A percentile compares a stretch with the other conserved stretches of the same genome.
These are phyloP conservation scores for Columba guinea DNA, from an alignment of 2,797 vertebrate genomes.

Conservation along the genomic window DNA sequence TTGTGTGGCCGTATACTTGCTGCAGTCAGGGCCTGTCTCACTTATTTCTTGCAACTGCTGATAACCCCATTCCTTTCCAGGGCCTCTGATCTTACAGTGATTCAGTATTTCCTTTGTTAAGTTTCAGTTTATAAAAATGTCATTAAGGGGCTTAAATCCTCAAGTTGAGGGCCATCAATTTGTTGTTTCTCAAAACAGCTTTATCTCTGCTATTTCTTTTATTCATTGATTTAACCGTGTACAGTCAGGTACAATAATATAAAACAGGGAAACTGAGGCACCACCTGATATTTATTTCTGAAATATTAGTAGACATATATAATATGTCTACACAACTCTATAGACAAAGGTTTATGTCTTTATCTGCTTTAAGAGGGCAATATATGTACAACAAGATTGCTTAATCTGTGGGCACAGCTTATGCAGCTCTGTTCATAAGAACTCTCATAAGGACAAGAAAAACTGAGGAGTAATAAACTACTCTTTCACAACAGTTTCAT, in stretches of 20 bases:
- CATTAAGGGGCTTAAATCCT: background rate
- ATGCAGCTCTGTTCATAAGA: background rate
- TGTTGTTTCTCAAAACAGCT: background rate
- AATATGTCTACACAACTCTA: background rate
- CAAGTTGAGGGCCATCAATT: background rate
- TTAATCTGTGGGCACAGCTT: background rate
- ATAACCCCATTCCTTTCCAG: background rate
- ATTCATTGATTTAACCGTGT: background rate
- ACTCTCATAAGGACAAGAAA: background rate
- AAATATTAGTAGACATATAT: background rate
- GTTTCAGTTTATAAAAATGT: background rate
- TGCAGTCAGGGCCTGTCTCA: background rate
- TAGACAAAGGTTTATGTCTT: background rate
- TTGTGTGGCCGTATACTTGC: background rate
- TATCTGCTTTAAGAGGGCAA: background rate
- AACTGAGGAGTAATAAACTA: background rate
- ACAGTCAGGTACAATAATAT: background rate
- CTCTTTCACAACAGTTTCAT: background rate
- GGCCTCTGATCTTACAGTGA: background rate
- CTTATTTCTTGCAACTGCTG: background rate
- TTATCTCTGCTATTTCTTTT: background rate
- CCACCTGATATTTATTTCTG: background rate
- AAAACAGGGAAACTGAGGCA: background rate
- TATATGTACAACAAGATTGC: background rate
- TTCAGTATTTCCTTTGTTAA: background rate